Base-by-base conservation (phyloP, 2,113 vertebrate species). In the Lutjanus erythropterus region DNA sequence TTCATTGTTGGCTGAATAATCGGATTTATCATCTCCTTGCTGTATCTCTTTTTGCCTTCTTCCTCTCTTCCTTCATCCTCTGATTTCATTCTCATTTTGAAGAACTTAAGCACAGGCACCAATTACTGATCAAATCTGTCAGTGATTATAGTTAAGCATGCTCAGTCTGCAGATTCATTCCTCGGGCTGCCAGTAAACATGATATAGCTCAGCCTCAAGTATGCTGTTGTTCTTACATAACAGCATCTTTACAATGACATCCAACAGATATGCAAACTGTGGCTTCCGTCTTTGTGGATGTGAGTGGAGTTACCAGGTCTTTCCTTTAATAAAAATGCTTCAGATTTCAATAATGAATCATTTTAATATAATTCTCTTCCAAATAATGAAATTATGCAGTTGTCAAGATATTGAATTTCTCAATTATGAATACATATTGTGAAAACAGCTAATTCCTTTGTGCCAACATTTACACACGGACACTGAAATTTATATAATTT, bases 181-280 rank as follows among this genome's bases (percentile, higher is more conserved):
- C 50, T 78, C 16, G 4, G 9, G 5, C 29, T 79, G 78, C 52
- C 71, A 81, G 33, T n/a, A 55, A 76, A 58, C 73, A 71, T 2
- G 2, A 60, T 62, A 55, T 41, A 61, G 41, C 59, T 53, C 55
- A 47, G 25, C 78, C 58, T 25, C 75, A 71, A 66, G 25, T 77
- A 77, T 76, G 66, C n/a, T 39, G 21, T 0, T 58, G 21, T n/a
- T 35, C 58, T 74, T 74, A 27, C 33, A 25, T n/a, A 69, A 53
- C 64, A 18, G 33, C 10, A 0, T 67, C 15, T 77, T n/a, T 46
- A 39, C 18, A 49, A 37, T 52, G 74, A 66, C 41, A 39, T 46
- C 37, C 27, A 78, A 64, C 44, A 44, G 9, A 53, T 35, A 74
- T 33, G 9, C 14, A 37, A 15, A 56, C 21, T 55, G 50, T 15